Conservation (phyloP, 1,140 invertebrate species). For the Drosophila willistoni region DNA sequence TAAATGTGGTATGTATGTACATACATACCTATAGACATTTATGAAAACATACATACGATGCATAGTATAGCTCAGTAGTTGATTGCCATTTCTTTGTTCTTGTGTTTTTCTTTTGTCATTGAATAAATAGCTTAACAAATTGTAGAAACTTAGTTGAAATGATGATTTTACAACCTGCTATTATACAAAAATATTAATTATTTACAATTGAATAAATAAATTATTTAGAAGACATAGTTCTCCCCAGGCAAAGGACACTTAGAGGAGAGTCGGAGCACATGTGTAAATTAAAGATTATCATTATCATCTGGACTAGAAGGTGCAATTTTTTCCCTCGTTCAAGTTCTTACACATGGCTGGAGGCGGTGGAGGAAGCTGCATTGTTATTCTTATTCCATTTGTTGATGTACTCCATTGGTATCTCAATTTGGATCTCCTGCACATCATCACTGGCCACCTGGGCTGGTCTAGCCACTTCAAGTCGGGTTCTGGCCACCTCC, state of each 20-base stretch:
- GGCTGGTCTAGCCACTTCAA: conserved; percentile 17
- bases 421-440: conserved; percentile 80
- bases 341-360: conserved; percentile 63
- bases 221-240: neutral
- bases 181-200: conserved; percentile 55
- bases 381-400: conserved; percentile 82
- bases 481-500: conserved; percentile 32
- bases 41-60: conserved; percentile 33
- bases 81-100: conserved; percentile 62
- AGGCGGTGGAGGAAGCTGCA: conserved; percentile 62
- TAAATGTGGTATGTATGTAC: neutral
- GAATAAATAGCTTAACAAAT: conserved; percentile 38
- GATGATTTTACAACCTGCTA: conserved; percentile 73
- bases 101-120: conserved; percentile 14
- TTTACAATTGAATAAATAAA: conserved; percentile 35
- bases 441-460: conserved; percentile 59
- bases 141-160: conserved; percentile 38
- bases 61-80: conserved; percentile 63
- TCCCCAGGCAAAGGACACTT: conserved; percentile 1
- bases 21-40: conserved; percentile 19
- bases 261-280: conserved; percentile 17
- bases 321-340: conserved; percentile 50
- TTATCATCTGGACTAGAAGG: conserved; percentile 56
- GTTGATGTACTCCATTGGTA: conserved; percentile 80
- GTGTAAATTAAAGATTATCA: conserved; percentile 48